phyloP scores from a whole-genome alignment of 2,113 vertebrate species.

The Embiotoca jacksoni region DNA sequence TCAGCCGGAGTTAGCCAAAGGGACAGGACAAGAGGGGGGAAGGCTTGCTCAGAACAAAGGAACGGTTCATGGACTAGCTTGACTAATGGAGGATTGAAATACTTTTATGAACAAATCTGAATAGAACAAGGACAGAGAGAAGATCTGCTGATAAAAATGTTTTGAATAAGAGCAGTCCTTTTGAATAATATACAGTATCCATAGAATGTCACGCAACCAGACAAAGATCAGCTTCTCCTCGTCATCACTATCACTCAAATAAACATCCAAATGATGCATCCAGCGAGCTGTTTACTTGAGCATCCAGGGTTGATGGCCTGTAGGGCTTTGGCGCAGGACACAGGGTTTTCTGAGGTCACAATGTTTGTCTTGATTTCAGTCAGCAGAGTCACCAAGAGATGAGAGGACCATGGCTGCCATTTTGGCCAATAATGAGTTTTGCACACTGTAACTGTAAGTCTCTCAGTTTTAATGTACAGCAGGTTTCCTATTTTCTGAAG shows the following conservation, averaged over 20 bases:
- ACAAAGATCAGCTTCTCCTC: conserved; percentile 32
- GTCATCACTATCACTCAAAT: conserved; percentile 22
- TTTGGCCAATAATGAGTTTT: conserved; percentile 15
- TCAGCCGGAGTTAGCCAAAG: conserved; percentile 63
- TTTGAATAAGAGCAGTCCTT: conserved; percentile 28
- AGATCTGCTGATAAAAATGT: conserved; percentile 39
- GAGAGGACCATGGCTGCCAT: conserved; percentile 16
- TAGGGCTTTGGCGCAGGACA: conserved; percentile 50
- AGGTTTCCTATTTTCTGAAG: background rate
- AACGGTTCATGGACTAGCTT: conserved; percentile 70
- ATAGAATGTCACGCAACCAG: conserved; percentile 9
- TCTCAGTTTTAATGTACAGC: background rate
- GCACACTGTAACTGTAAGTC: background rate
- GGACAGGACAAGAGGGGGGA: conserved; percentile 50
- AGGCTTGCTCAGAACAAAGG: conserved; percentile 70
- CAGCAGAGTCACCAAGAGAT: conserved; percentile 13
- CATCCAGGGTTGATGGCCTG: conserved; percentile 51
- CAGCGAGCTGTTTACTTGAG: conserved; percentile 49
- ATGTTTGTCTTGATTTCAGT: conserved; percentile 32
- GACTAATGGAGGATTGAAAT: conserved; percentile 71
- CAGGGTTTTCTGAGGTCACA: conserved; percentile 47
- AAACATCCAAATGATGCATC: conserved; percentile 42
- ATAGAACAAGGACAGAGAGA: conserved; percentile 54
- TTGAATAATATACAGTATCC: conserved; percentile 43
- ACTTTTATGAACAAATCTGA: conserved; percentile 67